Base-by-base conservation (phyloP, 1,140 invertebrate species). In the Tetraneura akinire region DNA sequence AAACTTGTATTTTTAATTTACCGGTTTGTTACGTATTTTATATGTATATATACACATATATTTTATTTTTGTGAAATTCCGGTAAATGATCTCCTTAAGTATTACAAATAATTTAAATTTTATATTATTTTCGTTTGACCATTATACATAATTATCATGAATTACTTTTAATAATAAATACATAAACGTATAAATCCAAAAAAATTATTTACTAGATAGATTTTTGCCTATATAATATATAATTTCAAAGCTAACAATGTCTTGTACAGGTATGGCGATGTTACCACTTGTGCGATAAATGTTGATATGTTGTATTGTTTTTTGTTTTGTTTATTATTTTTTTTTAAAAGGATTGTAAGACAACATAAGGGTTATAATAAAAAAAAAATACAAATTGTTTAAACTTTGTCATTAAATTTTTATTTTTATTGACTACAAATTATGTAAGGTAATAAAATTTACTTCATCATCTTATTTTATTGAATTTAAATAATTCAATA, bases 71-170 rank as follows among this genome's bases (percentile, higher is more conserved):
- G 29, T 76, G 71, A 37, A 55, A 76, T 55, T 55, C 32, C 71
- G 49, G 71, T 57, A 55, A 37, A 76, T 76, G 71, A 76, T 76
- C 71, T 76, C 71, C 32, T 66, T 14, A n/a, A 76, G 71, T 76
- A 76, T 76, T 76, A 57, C n/a, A 42, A 37, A 14, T 74, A 57
- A 76, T 76, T 57, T 57, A 76, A 42, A n/a, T 16, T 76, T 14
- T 42, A 76, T 57, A n/a, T n/a, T n/a, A n/a, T 13, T 76, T 55
- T 76, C 11, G 29, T 76, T 76, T 55, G 37, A 5, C 71, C 9
- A 71, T 70, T 49, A 70, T 70, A 70, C 47, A 74, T 55, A 23
- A 21, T 23, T n/a, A 23, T 14, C 29, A 21, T 23, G n/a, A 57
- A 42, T 1, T 5, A 1, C 13, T 76, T 47, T 18, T 5, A 76